phyloP scores from a whole-genome alignment of 2,113 vertebrate genomes.

The Castor canadensis region DNA sequence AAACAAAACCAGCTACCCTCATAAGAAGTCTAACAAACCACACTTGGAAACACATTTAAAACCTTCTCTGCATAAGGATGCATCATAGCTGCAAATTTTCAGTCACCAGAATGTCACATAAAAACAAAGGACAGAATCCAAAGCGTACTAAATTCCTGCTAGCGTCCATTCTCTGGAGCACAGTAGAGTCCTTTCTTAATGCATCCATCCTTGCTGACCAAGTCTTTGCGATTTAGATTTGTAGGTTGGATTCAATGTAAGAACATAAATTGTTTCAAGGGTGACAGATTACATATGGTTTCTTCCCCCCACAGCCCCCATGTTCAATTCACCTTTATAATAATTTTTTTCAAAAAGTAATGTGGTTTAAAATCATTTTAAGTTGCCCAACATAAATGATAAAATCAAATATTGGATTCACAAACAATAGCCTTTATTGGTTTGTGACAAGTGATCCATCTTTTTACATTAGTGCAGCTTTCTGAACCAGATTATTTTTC shows the following conservation, averaged over 20 bases:
- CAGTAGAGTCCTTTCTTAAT: background rate
- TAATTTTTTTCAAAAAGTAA: constrained; percentile 80
- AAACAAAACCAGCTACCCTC: background rate
- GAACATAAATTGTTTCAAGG: constrained; percentile 70
- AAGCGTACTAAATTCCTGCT: background rate
- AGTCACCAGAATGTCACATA: constrained; percentile 9
- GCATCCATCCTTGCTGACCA: constrained; percentile 11
- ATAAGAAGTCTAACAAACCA: constrained; percentile 4
- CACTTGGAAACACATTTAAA: constrained; percentile 52
- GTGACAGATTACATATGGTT: constrained; percentile 74
- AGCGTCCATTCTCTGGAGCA: background rate
- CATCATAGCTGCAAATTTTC: background rate
- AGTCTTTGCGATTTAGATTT: constrained; percentile 60
- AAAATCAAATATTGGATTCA: constrained; percentile 83
- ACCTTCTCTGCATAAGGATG: background rate
- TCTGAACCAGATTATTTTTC: constrained; percentile 84
- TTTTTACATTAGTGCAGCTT: constrained; percentile 83
- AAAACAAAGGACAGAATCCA: background rate
- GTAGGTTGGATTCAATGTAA: constrained; percentile 51
- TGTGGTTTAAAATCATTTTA: constrained; percentile 83
- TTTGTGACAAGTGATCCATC: constrained; percentile 87
- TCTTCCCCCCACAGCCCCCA: constrained; percentile 10
- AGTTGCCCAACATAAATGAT: constrained; percentile 74
- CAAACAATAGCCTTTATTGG: constrained; percentile 84
- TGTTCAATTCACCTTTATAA: constrained; percentile 79